Evolutionary conservation across 1,140 invertebrate species (phyloP).

Genomic region (Apis laboriosa): DNA sequence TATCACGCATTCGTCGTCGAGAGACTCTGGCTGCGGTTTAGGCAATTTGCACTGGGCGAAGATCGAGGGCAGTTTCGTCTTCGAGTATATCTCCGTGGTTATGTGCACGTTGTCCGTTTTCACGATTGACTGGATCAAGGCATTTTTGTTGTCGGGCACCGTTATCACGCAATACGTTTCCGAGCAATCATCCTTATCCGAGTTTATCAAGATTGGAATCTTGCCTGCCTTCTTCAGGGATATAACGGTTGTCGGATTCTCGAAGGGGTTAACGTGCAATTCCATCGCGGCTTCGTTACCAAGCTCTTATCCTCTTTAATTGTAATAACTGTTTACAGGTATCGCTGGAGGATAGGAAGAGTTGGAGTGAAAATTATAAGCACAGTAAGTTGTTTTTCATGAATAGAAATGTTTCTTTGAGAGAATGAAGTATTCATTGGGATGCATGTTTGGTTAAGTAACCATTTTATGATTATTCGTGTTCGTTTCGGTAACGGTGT

Average conservation of each 20-base stretch:
- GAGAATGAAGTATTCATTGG: too few species aligned
- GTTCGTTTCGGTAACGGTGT: too few species aligned
- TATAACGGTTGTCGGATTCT: not conserved
- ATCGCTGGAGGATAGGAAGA: too few species aligned
- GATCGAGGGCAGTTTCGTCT: not conserved
- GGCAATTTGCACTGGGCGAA: too few species aligned
- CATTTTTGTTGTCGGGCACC: not conserved
- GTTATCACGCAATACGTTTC: accelerated
- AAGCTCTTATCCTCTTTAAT: too few species aligned
- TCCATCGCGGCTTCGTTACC: too few species aligned
- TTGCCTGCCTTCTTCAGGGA: too few species aligned
- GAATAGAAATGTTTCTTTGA: too few species aligned
- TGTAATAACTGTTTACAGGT: too few species aligned
- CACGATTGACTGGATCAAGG: not conserved
- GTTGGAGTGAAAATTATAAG: too few species aligned
- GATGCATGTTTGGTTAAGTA: not conserved
- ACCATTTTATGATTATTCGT: constrained; percentile 1
- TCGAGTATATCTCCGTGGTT: constrained; percentile 20
- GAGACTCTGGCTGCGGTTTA: not conserved
- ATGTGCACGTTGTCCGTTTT: constrained; percentile 16
- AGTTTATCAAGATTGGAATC: not conserved
- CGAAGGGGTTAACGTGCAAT: too few species aligned
- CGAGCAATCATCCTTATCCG: not conserved
- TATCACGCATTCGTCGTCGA: not conserved
- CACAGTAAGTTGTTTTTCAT: too few species aligned